phyloP scores from a whole-genome alignment of 2,888 invertebrate genomes.

The Sarcophaga caerulescens region DNA sequence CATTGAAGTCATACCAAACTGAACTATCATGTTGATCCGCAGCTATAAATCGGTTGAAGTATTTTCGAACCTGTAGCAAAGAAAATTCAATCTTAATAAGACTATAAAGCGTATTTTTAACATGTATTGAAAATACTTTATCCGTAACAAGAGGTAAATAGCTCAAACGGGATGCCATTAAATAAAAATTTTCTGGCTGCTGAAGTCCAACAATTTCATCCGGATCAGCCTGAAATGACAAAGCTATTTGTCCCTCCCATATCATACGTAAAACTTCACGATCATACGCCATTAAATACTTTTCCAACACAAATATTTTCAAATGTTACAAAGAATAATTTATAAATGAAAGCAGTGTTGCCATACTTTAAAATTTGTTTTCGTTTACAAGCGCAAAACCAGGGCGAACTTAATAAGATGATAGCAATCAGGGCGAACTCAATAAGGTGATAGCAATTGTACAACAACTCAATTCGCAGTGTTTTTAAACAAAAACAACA shows the following conservation, averaged over 20 bases:
- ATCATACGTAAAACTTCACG: conserved; percentile 96
- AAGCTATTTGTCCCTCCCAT: conserved; percentile 97
- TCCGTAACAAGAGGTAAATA: conserved; percentile 97
- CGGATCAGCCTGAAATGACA: conserved; percentile 93
- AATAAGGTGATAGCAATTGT: no score
- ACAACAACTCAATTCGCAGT: no score
- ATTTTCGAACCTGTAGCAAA: conserved; percentile 88
- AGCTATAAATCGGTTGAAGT: conserved; percentile 91
- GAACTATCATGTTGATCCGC: conserved; percentile 91
- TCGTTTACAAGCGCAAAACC: no score
- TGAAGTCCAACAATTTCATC: conserved; percentile 95
- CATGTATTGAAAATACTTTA: conserved; percentile 85
- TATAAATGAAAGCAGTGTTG: no score
- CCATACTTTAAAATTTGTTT: no score
- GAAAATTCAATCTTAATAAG: conserved; percentile 49
- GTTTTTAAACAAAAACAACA: no score
- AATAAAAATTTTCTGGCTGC: conserved; percentile 94
- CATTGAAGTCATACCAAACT: conserved; percentile 97
- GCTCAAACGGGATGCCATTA: conserved; percentile 95
- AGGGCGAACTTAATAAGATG: no score
- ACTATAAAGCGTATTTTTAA: neutral
- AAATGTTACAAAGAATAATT: no score
- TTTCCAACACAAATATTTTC: no score
- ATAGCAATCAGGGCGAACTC: no score
- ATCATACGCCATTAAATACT: conserved; percentile 91